Base-by-base conservation (phyloP, 2,888 invertebrate species). In the Ophion ellenae region DNA sequence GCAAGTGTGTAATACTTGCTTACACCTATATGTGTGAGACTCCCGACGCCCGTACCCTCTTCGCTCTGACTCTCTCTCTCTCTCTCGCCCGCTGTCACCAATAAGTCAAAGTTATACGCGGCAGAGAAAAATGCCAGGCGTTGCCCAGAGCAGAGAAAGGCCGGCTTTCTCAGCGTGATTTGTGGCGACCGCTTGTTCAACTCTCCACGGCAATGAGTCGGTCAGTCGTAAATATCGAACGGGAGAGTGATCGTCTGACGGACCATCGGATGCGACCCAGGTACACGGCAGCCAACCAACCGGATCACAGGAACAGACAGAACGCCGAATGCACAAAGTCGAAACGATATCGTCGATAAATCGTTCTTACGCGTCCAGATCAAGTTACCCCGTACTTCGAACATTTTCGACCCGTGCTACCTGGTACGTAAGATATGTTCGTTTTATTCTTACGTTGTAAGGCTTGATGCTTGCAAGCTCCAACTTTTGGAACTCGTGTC, bases 31-130 rank as follows among this genome's bases (percentile, higher is more conserved):
- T 73, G 71, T 71, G 79, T 80, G 66, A 69, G 71, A 17, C 28
- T 71, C 73, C 40, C 24, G 66, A 76, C 40, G 57, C 67, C 40
- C 71, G 64, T 81, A 84, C 85, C 82, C 77, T 81, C 78, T 77
- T 86, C 84, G n/a, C 77, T 32, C 32, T 32, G 4, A 4, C 32
- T 77, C 67, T 2, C 53, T 53, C 14, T 63, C 61, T 57, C 28
- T 82, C 79, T 87, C 84, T 89, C 88, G 88, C 81, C 88, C 88
- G 90, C 92, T 92, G 94, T 93, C 93, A 92, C 94, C 93, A 91
- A 93, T 93, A 93, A 93, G 93, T 93, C 94, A 94, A 94, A 94
- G 92, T 94, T 94, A 94, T 94, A 92, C 93, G 91, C 92, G 92
- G 91, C 91, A 90, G 92, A 93, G 94, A 94, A 94, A 94, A 94